Evolutionary conservation across 2,888 invertebrate species (phyloP).

Genomic region (Lasioglossum lativentre): DNA sequence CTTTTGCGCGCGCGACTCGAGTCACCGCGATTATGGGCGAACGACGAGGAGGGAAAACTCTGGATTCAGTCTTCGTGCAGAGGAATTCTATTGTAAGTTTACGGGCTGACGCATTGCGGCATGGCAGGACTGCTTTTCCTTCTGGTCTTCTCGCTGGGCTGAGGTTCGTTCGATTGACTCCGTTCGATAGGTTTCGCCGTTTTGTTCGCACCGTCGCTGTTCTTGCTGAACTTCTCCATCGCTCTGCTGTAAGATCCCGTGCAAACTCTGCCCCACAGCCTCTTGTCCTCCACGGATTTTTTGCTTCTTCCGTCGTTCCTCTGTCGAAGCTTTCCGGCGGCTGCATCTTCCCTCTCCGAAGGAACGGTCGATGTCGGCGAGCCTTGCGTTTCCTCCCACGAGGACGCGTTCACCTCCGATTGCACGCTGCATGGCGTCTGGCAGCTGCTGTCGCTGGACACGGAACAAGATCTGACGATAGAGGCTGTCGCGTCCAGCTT

Average conservation of each 20-base stretch:
- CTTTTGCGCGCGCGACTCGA: constrained; percentile 41
- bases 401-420: constrained; percentile 77
- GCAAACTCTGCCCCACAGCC: constrained; percentile 83
- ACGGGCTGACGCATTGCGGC: constrained; percentile 76
- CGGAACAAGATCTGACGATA: constrained; percentile 77
- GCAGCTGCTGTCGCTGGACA: constrained; percentile 80
- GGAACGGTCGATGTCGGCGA: constrained; percentile 58
- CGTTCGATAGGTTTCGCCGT: constrained; percentile 56
- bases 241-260: constrained; percentile 85
- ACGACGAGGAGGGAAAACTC: constrained; percentile 18
- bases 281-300: constrained; percentile 75
- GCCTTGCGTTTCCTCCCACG: constrained; percentile 78
- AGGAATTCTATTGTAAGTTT: constrained; percentile 41
- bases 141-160: constrained; percentile 78
- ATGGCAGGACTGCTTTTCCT: constrained; percentile 82
- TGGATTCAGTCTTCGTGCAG: constrained; percentile 55
- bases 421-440: constrained; percentile 79
- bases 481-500: constrained; percentile 72
- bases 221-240: constrained; percentile 83
- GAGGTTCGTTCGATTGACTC: constrained; percentile 36
- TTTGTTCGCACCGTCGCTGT: constrained; percentile 61
- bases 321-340: constrained; percentile 28
- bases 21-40: constrained; percentile 23
- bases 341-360: constrained; percentile 72
- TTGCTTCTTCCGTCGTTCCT: constrained; percentile 60